Conservation (phyloP, 2,888 invertebrate genomes). For the Sinodicranocentrus sp. region DNA sequence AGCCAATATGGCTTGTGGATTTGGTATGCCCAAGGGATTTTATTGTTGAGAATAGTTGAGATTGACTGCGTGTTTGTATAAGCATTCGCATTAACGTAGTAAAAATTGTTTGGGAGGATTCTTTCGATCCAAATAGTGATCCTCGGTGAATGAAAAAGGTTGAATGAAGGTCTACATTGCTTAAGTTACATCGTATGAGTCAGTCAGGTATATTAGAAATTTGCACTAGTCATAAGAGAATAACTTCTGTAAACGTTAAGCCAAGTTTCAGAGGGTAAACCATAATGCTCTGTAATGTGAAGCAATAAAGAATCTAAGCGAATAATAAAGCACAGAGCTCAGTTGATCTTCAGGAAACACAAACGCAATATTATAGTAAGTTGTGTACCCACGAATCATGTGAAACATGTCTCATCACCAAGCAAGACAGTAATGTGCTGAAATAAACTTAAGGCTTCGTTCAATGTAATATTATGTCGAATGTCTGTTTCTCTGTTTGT, state of each 20-base stretch:
- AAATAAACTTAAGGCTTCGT: background rate
- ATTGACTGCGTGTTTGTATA: background rate
- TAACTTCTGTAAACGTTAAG: conserved; percentile 22
- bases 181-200: background rate
- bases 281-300: background rate
- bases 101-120: too few species aligned
- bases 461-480: background rate
- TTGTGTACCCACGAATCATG: background rate
- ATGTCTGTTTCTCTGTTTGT: conserved; percentile 11
- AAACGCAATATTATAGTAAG: background rate
- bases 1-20: background rate
- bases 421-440: background rate
- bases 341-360: background rate
- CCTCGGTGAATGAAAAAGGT: conserved; percentile 10
- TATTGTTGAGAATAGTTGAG: conserved; percentile 51
- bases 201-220: conserved; percentile 24
- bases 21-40: conserved; percentile 40
- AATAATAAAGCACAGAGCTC: background rate
- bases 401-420: background rate
- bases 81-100: background rate
- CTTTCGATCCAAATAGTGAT: background rate
- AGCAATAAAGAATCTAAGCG: background rate
- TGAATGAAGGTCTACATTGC: background rate
- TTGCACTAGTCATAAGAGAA: conserved; percentile 1
- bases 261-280: conserved; percentile 44